These are phyloP conservation scores for Diacarnus erythraeanus DNA, from an alignment of 37 sponge, comb jelly and placozoan genomes.

Conservation along the genomic window DNA sequence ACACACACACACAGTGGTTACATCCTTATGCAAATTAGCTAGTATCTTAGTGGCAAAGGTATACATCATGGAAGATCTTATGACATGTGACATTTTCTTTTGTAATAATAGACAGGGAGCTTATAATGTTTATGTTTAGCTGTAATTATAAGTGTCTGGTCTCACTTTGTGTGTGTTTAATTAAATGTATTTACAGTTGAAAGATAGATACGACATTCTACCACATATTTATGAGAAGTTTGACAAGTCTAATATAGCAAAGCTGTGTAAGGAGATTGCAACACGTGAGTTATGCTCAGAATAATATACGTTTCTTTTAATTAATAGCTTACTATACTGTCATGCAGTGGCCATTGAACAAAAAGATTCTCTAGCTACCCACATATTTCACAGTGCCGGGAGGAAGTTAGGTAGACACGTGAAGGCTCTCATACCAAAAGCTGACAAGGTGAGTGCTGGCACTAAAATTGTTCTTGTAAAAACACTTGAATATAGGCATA, in stretches of 20 bases:
- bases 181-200: constrained; percentile 40
- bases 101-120: too few relatives aligned
- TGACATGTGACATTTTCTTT: too few relatives aligned
- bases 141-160: background rate
- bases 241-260: constrained; percentile 75
- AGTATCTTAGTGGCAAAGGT: too few relatives aligned
- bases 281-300: constrained; percentile 51
- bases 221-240: constrained; percentile 83
- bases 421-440: constrained; percentile 64
- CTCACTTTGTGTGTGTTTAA: background rate
- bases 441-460: constrained; percentile 53
- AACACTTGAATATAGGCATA: too few relatives aligned
- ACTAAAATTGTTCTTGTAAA: too few relatives aligned
- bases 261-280: constrained; percentile 72
- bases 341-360: constrained; percentile 40
- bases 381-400: constrained; percentile 72
- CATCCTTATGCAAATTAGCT: too few relatives aligned
- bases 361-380: constrained; percentile 40
- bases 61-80: too few relatives aligned
- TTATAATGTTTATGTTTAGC: background rate
- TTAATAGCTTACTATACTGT: constrained; percentile 2
- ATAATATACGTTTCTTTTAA: too few relatives aligned
- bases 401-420: constrained; percentile 60
- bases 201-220: constrained; percentile 78
- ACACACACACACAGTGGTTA: too few relatives aligned